These are phyloP conservation scores for Philereme transversata DNA, from an alignment of 2,888 invertebrate genomes.

Conservation along the genomic window DNA sequence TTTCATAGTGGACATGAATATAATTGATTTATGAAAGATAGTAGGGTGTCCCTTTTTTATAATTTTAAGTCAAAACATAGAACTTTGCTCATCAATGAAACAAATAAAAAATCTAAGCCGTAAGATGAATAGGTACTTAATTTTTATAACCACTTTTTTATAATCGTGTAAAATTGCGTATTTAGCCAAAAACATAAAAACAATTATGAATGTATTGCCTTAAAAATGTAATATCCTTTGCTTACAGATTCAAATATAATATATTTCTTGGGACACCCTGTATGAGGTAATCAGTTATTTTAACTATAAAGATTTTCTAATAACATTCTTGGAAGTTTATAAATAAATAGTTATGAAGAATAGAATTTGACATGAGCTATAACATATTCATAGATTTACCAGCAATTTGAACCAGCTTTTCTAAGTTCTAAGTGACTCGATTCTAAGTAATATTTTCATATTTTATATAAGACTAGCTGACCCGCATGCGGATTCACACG, in stretches of 20 bases:
- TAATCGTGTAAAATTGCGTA: too few relatives aligned
- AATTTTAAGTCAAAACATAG: slow-evolving; percentile 5
- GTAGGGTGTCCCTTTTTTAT: slow-evolving; percentile 1
- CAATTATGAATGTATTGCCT: too few relatives aligned
- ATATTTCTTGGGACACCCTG: too few relatives aligned
- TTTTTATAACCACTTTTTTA: too few relatives aligned
- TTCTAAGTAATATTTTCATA: too few relatives aligned
- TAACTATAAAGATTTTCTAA: too few relatives aligned
- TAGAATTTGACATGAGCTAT: slow-evolving; percentile 7
- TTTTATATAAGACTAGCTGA: too few relatives aligned
- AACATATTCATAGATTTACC: not conserved
- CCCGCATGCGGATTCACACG: too few relatives aligned
- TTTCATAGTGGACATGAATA: slow-evolving; percentile 19
- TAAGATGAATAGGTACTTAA: too few relatives aligned
- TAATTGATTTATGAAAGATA: slow-evolving; percentile 25
- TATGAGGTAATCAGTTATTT: slow-evolving; percentile 6
- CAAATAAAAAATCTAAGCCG: not conserved
- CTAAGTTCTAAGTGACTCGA: not conserved
- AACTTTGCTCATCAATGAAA: slow-evolving; percentile 2
- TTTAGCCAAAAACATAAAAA: too few relatives aligned
- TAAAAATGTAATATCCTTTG: too few relatives aligned
- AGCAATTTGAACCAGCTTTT: slow-evolving; percentile 3
- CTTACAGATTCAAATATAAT: too few relatives aligned
- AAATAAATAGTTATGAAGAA: not conserved
- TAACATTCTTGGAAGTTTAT: not conserved